A percentile compares a stretch with the other conserved stretches of the same genome.
Conservation (phyloP, 53 echinoderm and acorn worm genomes). For the Patiria pectinifera region DNA sequence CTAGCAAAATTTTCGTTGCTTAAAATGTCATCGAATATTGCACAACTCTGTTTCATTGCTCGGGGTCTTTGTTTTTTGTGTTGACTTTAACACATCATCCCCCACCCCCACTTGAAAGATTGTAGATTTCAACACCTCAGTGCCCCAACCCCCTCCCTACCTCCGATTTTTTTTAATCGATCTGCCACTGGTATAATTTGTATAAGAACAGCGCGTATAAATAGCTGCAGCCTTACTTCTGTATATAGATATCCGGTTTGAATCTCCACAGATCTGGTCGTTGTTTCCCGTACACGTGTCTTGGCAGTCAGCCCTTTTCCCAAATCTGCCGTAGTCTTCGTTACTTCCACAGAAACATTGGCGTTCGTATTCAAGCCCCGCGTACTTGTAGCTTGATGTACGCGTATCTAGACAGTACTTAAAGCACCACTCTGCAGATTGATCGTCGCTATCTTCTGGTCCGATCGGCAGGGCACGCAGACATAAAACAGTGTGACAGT, state of each 20-base stretch:
- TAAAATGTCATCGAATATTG: too few relatives aligned
- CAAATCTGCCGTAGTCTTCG: constrained; percentile 38
- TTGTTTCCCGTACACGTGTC: constrained; percentile 9
- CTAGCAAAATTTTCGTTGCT: too few relatives aligned
- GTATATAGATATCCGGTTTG: constrained; percentile 33
- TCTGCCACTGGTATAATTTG: too few relatives aligned
- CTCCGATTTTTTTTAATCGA: too few relatives aligned
- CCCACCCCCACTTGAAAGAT: too few relatives aligned
- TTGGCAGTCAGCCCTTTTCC: neutral
- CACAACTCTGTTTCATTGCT: too few relatives aligned
- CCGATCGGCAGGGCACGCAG: neutral
- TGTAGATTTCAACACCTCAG: too few relatives aligned
- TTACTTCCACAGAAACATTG: constrained; percentile 56
- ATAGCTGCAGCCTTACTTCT: neutral
- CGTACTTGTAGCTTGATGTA: constrained; percentile 1
- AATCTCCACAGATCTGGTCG: constrained; percentile 41
- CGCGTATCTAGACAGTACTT: constrained; percentile 2
- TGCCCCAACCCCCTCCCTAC: too few relatives aligned
- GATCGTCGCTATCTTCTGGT: neutral
- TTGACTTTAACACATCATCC: too few relatives aligned
- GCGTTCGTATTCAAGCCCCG: neutral
- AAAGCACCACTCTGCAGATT: constrained; percentile 49
- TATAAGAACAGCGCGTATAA: neutral
- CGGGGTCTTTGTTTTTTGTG: too few relatives aligned
- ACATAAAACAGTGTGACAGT: neutral